Percentiles rank a stretch among this genome's conserved stretches.
These are phyloP conservation scores for Athripsodes cinereus DNA, from an alignment of 2,888 invertebrate species.

Conservation along the genomic window DNA sequence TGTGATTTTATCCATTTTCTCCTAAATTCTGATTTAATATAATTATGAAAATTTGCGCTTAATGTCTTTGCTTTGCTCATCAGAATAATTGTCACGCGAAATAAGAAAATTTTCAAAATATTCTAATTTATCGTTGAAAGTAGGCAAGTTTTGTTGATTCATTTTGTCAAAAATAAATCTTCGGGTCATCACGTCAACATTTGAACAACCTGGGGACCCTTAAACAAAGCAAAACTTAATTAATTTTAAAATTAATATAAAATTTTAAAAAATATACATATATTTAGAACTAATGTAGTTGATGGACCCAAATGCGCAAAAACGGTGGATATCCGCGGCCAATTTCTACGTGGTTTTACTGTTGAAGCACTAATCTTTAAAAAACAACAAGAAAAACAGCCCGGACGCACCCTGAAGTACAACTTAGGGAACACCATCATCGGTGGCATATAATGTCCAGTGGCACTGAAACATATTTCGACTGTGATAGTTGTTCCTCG, in stretches of 20 bases:
- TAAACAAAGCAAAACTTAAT: background rate
- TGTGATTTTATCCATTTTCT: constrained; percentile 2
- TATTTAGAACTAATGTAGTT: constrained; percentile 2
- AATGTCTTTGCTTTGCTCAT: constrained; percentile 2
- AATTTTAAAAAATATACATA: background rate
- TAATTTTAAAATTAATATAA: background rate
- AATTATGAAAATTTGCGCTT: background rate
- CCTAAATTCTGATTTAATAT: background rate
- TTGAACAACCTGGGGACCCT: constrained; percentile 3
- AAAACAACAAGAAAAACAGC: too few species aligned
- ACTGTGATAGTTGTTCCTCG: too few species aligned
- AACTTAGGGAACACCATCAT: too few species aligned
- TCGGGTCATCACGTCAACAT: background rate
- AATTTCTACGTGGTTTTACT: constrained; percentile 1
- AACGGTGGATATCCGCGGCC: constrained; percentile 3
- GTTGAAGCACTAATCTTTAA: background rate
- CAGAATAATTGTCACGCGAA: constrained; percentile 1
- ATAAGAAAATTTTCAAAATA: background rate
- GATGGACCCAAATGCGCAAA: constrained; percentile 2
- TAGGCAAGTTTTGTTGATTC: constrained; percentile 1
- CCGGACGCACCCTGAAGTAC: background rate
- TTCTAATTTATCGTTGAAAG: constrained; percentile 3
- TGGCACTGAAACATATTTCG: too few species aligned
- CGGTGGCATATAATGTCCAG: too few species aligned
- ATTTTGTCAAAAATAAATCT: background rate